A percentile compares a stretch with the other conserved stretches of the same genome.
Evolutionary conservation across 1,140 invertebrate genomes (phyloP).

Genomic region (Papilio aristodemus): DNA sequence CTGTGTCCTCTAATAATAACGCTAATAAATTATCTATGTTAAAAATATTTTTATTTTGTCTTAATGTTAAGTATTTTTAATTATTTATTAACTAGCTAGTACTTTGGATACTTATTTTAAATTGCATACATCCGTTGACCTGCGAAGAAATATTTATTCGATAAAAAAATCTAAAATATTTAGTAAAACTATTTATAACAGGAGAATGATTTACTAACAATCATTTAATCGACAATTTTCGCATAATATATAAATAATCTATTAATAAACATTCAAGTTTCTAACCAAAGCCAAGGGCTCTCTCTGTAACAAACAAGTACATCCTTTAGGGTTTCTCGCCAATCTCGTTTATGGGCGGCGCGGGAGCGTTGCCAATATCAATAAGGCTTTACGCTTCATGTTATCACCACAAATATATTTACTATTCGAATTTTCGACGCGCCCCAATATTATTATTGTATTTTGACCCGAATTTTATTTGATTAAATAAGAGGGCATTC

Average conservation of each 20-base stretch:
- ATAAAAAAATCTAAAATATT: too few species aligned
- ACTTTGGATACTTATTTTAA: too few species aligned
- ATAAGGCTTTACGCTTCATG: conserved; percentile 35
- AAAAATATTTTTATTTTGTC: too few species aligned
- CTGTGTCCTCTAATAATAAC: too few species aligned
- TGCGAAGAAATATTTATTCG: too few species aligned
- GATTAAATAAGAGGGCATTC: conserved; percentile 15
- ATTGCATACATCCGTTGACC: too few species aligned
- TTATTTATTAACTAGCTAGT: too few species aligned
- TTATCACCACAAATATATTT: conserved; percentile 33
- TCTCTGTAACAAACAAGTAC: conserved; percentile 15
- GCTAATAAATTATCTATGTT: too few species aligned
- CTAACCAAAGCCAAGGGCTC: conserved; percentile 12
- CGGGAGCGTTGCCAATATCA: conserved; percentile 34
- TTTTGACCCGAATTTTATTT: conserved; percentile 30
- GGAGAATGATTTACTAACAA: too few species aligned
- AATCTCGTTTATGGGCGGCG: conserved; percentile 30
- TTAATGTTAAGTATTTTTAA: too few species aligned
- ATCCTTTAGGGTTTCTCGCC: conserved; percentile 31
- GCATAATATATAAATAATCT: conserved; percentile 1
- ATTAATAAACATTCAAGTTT: conserved; percentile 18
- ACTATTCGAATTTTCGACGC: conserved; percentile 25
- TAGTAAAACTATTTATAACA: too few species aligned
- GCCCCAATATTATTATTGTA: conserved; percentile 26
- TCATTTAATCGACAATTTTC: background rate